These are phyloP conservation scores for Thereva unica DNA, from an alignment of 2,888 invertebrate species.

Conservation along the genomic window DNA sequence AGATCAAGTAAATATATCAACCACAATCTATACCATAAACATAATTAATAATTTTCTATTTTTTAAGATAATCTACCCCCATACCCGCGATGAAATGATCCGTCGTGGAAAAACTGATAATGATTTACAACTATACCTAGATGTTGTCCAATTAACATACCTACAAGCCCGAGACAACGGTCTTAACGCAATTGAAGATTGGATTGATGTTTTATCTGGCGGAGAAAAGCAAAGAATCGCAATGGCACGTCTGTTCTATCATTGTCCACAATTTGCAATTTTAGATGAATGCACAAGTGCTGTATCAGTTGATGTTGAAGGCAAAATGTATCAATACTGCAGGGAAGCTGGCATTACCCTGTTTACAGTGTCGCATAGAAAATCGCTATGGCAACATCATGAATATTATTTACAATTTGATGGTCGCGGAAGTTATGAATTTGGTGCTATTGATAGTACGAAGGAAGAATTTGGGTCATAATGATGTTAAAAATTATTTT, in stretches of 20 bases:
- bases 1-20: slow-evolving; percentile 71
- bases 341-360: slow-evolving; percentile 83
- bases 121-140: slow-evolving; percentile 75
- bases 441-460: slow-evolving; percentile 80
- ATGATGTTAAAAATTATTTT: neutral
- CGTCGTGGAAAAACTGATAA: slow-evolving; percentile 77
- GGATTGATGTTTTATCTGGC: slow-evolving; percentile 98
- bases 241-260: slow-evolving; percentile 97
- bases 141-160: slow-evolving; percentile 83
- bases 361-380: slow-evolving; percentile 96
- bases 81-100: slow-evolving; percentile 83
- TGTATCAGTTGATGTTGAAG: slow-evolving; percentile 97
- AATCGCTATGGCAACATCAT: slow-evolving; percentile 96
- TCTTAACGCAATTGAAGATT: slow-evolving; percentile 93
- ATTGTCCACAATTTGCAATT: slow-evolving; percentile 97
- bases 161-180: slow-evolving; percentile 83
- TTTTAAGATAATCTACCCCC: slow-evolving; percentile 82
- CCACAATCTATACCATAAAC: neutral
- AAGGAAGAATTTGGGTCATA: slow-evolving; percentile 94
- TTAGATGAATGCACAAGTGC: slow-evolving; percentile 99
- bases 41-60: neutral
- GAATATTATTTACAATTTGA: slow-evolving; percentile 96
- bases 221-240: slow-evolving; percentile 98
- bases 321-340: slow-evolving; percentile 95
- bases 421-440: slow-evolving; percentile 88